A percentile compares a stretch with the other conserved stretches of the same genome.
These are phyloP conservation scores for Coptotermes formosanus DNA, from an alignment of 1,140 invertebrate species.

Conservation along the genomic window DNA sequence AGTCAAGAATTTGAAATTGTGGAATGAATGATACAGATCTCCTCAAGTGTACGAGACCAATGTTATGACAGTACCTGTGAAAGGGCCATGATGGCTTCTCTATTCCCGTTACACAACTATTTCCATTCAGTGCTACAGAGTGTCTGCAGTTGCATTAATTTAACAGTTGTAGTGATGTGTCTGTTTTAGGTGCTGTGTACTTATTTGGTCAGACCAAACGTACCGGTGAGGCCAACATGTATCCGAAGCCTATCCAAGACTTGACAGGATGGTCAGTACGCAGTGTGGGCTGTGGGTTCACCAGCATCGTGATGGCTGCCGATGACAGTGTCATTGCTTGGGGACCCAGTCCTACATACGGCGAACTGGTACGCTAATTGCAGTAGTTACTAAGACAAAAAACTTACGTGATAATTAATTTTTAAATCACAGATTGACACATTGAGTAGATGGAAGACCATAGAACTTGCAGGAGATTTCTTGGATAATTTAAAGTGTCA, in stretches of 20 bases:
- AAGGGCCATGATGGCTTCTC: too few relatives aligned
- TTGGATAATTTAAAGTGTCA: background rate
- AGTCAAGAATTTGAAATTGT: background rate
- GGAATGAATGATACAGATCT: too few relatives aligned
- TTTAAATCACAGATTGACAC: too few relatives aligned
- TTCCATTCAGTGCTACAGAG: too few relatives aligned
- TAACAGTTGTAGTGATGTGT: background rate
- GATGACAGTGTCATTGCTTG: constrained; percentile 88
- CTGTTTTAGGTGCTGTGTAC: constrained; percentile 60
- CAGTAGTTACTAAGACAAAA: background rate
- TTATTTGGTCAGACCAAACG: constrained; percentile 90
- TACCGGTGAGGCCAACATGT: constrained; percentile 93
- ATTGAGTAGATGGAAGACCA: background rate
- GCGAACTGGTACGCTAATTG: constrained; percentile 69
- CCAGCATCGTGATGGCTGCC: constrained; percentile 82
- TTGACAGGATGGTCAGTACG: constrained; percentile 87
- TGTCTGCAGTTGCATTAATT: too few relatives aligned
- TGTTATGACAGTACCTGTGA: too few relatives aligned
- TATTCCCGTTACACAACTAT: too few relatives aligned
- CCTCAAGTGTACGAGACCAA: too few relatives aligned
- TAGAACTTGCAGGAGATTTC: background rate
- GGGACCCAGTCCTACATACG: constrained; percentile 88
- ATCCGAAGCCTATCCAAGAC: constrained; percentile 92
- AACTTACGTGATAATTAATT: constrained; percentile 24
- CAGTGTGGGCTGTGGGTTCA: constrained; percentile 73